Evolutionary conservation across 2,797 vertebrate species (phyloP).

Genomic region (Loriculus beryllinus): DNA sequence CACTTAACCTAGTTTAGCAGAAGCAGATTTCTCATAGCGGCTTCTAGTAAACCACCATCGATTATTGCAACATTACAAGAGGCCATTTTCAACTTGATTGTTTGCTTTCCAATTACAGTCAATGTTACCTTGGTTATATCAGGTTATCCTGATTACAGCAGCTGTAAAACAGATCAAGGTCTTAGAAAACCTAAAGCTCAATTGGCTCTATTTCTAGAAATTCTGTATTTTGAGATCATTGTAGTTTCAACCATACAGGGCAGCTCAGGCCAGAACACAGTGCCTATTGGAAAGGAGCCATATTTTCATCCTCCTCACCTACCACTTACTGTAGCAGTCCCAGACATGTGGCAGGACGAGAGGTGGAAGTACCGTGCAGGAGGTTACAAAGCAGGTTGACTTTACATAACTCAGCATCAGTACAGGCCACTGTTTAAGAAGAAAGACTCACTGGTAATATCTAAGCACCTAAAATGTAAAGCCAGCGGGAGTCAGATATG

Average conservation of each 20-base stretch:
- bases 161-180: neutral
- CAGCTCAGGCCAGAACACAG: neutral
- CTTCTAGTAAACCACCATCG: neutral
- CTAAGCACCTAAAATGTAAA: neutral
- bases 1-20: neutral
- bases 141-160: neutral
- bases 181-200: neutral
- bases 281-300: neutral
- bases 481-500: neutral
- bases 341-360: accelerated
- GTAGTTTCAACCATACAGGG: neutral
- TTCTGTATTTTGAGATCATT: neutral
- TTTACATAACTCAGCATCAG: neutral
- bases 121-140: neutral
- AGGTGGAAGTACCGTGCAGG: neutral
- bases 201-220: neutral
- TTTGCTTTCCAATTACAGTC: neutral
- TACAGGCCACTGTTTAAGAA: neutral
- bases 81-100: neutral
- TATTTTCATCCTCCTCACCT: accelerated
- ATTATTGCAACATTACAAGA: neutral
- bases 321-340: neutral
- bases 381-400: neutral
- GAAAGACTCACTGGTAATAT: neutral
- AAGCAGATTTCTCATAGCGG: neutral